Percentiles rank a stretch among this genome's conserved stretches.
Conservation (phyloP, 2,113 vertebrate genomes). For the Indri indri region DNA sequence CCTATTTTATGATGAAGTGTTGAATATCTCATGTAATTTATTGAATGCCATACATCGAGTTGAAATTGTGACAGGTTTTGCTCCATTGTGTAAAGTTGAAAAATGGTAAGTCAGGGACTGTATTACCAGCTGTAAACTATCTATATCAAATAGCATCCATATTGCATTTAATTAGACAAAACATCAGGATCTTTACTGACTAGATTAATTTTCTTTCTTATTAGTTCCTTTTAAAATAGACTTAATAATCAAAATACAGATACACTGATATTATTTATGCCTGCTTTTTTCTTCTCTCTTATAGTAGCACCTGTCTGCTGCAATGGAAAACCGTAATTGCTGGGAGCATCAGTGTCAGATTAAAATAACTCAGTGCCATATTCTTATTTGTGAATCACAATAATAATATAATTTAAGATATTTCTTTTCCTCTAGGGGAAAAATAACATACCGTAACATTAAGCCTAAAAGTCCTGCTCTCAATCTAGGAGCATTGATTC, state of each 20-base stretch:
- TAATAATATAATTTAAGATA: constrained; percentile 67
- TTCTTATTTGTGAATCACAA: constrained; percentile 64
- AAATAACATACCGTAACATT: constrained; percentile 64
- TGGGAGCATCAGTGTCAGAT: constrained; percentile 45
- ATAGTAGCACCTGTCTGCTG: not conserved
- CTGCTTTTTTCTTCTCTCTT: not conserved
- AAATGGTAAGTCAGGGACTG: not conserved
- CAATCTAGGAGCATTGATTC: constrained; percentile 71
- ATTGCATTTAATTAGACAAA: not conserved
- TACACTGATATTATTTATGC: not conserved
- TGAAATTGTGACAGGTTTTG: not conserved
- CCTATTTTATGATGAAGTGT: not conserved
- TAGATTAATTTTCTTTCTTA: constrained; percentile 23
- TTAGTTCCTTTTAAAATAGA: constrained; percentile 32
- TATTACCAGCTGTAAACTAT: not conserved
- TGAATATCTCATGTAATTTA: not conserved
- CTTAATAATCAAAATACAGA: constrained; percentile 35
- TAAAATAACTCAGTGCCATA: constrained; percentile 52
- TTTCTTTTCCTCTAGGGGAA: constrained; percentile 32
- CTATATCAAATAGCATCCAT: not conserved
- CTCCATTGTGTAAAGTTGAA: not conserved
- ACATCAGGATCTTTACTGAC: not conserved
- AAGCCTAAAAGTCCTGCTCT: constrained; percentile 65
- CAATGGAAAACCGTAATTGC: constrained; percentile 22
- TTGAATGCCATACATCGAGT: not conserved